Conservation (phyloP, 2,888 invertebrate genomes). For the Diarsia rubi region DNA sequence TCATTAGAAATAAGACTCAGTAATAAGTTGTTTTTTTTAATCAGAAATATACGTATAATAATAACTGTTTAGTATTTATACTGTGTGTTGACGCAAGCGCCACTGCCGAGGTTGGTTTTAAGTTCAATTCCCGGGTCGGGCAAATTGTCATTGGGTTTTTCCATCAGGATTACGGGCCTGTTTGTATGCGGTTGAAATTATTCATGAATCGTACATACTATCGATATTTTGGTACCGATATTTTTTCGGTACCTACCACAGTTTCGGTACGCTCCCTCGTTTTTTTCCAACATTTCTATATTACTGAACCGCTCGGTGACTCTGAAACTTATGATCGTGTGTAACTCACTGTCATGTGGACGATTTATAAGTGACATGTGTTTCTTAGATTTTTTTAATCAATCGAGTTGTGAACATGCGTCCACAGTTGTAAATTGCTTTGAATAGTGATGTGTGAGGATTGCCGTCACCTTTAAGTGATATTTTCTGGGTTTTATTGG, state of each 20-base stretch:
- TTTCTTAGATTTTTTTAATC: constrained; percentile 34
- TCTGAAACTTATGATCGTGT: constrained; percentile 30
- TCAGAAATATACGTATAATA: too few relatives aligned
- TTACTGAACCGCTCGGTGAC: constrained; percentile 23
- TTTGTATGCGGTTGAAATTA: neutral
- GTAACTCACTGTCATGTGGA: constrained; percentile 32
- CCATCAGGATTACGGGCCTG: too few relatives aligned
- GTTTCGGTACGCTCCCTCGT: neutral
- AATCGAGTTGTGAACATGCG: constrained; percentile 19
- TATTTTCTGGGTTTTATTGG: constrained; percentile 23
- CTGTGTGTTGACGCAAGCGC: too few relatives aligned
- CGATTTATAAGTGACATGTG: constrained; percentile 40
- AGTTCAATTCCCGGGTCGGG: too few relatives aligned
- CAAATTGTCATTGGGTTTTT: too few relatives aligned
- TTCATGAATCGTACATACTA: neutral
- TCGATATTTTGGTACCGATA: neutral
- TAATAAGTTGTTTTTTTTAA: too few relatives aligned
- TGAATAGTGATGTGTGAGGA: constrained; percentile 8
- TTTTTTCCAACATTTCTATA: constrained; percentile 10
- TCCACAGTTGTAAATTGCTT: constrained; percentile 30
- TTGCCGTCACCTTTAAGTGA: neutral
- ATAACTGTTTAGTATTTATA: neutral
- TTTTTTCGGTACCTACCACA: neutral
- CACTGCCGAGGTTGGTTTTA: too few relatives aligned
- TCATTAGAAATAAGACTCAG: neutral